Evolutionary conservation across 2,888 invertebrate genomes (phyloP).

Genomic region (Heliconius aoede): DNA sequence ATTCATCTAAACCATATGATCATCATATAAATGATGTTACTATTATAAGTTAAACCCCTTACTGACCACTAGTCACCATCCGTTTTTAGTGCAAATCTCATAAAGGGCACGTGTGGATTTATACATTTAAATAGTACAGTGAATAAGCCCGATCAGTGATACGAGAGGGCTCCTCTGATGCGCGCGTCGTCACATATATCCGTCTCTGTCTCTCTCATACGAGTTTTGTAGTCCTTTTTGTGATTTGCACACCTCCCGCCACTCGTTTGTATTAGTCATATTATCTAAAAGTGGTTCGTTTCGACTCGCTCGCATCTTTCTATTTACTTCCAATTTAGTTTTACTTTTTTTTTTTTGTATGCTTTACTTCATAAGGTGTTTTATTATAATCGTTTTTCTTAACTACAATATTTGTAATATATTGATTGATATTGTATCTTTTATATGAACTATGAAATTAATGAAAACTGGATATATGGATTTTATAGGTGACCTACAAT

Average conservation of each 20-base stretch:
- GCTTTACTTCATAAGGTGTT: background rate
- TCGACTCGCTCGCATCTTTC: constrained; percentile 31
- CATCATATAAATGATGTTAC: background rate
- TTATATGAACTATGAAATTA: background rate
- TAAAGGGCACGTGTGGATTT: constrained; percentile 66
- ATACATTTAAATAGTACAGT: constrained; percentile 74
- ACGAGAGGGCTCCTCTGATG: constrained; percentile 48
- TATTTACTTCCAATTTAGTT: constrained; percentile 28
- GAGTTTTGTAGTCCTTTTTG: constrained; percentile 43
- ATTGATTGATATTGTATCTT: background rate
- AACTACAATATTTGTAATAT: background rate
- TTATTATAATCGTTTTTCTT: background rate
- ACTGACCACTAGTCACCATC: constrained; percentile 57
- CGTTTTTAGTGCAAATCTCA: constrained; percentile 53
- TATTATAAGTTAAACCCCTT: background rate
- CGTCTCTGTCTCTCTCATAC: constrained; percentile 49
- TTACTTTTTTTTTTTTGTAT: constrained; percentile 6
- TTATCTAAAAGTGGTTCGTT: constrained; percentile 45
- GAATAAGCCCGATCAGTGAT: constrained; percentile 60
- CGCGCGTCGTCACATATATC: constrained; percentile 41
- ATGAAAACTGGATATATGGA: background rate
- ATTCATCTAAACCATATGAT: background rate
- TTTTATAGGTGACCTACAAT: background rate
- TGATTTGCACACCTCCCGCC: constrained; percentile 53
- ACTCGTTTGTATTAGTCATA: constrained; percentile 51